These are phyloP conservation scores for Erpetoichthys calabaricus DNA, from an alignment of 2,797 vertebrate genomes.

Conservation along the genomic window DNA sequence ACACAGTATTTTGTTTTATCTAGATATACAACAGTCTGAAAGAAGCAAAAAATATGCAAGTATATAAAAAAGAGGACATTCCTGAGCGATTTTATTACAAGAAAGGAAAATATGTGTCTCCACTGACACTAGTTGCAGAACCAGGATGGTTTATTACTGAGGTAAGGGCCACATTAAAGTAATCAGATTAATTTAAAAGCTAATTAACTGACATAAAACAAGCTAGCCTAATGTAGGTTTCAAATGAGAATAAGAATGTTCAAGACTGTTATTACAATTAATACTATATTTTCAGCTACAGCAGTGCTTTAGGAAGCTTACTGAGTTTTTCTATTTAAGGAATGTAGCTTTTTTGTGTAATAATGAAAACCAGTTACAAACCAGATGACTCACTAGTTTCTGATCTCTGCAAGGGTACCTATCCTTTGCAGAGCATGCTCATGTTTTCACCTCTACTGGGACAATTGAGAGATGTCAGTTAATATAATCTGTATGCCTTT, in stretches of 20 bases:
- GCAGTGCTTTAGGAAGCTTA: too few species aligned
- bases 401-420: too few species aligned
- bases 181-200: neutral
- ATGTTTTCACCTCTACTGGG: too few species aligned
- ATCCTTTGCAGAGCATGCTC: too few species aligned
- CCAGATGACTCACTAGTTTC: too few species aligned
- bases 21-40: slow-evolving; percentile 63
- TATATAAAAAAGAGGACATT: slow-evolving; percentile 59
- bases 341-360: too few species aligned
- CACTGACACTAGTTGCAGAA: slow-evolving; percentile 76
- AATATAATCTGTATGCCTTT: too few species aligned
- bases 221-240: neutral
- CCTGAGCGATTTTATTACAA: slow-evolving; percentile 75
- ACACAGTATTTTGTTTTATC: slow-evolving; percentile 17
- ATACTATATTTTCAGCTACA: too few species aligned
- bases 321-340: too few species aligned
- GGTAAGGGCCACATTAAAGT: slow-evolving; percentile 41
- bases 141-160: slow-evolving; percentile 80
- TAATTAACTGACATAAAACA: neutral
- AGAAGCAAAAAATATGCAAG: slow-evolving; percentile 55
- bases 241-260: neutral
- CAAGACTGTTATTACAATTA: too few species aligned
- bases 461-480: too few species aligned
- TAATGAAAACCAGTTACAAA: too few species aligned
- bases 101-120: slow-evolving; percentile 73